Evolutionary conservation across 1,140 invertebrate species (phyloP), one percentile per base, ranked within the genome.

Genomic region (Neodiprion virginianus): DNA sequence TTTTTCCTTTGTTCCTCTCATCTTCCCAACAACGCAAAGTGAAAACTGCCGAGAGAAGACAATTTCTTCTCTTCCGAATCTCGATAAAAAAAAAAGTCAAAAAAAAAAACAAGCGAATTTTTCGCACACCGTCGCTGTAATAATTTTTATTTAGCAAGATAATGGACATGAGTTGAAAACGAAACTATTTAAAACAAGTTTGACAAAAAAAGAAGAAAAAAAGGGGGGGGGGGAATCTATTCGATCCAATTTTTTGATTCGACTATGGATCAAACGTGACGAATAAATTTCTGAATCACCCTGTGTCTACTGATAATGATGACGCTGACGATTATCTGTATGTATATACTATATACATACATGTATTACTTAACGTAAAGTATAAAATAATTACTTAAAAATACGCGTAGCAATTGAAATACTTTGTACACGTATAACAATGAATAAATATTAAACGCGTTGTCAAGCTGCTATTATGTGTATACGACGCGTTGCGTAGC

Each of bases 221-320:
- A 21, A 21, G 17, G 50, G n/a, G n/a, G 50, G 14, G 10, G n/a
- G 4, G 53, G 0, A 61, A 61, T 3, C 11, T 12, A 61, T 61
- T 61, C 53, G 53, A 61, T n/a, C n/a, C 53, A n/a, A 61, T 61
- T n/a, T 4, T 12, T 14, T 61, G 53, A 61, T 12, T 61, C 11
- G 53, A 14, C 5, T 40, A 40, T 4, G 28, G 28, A 61, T 17
- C 11, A 14, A 61, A 61, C 53, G 53, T 61, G 53, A 61, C 53
- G 53, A 61, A 17, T 61, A 61, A 61, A 61, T 61, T 14, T 61
- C n/a, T 61, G 53, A 61, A 61, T 61, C 53, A 61, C 53, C 53
- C 53, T 61, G 53, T 61, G 53, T 61, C 5, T 40, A 40, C 28
- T 40, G 28, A 40, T 40, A 40, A 40, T 2, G 28, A 40, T 40